Percentiles rank a stretch among this genome's conserved stretches.
These are phyloP conservation scores for Drosophila testacea DNA, from an alignment of 2,888 invertebrate genomes.

Conservation along the genomic window DNA sequence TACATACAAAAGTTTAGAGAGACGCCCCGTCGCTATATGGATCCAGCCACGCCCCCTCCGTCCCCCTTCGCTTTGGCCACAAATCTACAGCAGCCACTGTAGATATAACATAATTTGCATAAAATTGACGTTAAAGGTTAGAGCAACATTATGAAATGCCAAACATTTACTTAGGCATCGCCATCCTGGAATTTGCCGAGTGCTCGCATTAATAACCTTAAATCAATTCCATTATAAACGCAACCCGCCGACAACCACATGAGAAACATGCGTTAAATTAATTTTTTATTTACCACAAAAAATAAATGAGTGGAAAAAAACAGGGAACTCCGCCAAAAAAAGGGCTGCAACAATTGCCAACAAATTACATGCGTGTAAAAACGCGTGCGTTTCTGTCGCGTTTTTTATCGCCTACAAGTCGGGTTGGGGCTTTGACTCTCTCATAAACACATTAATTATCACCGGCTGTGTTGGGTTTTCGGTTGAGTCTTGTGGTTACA, in stretches of 20 bases:
- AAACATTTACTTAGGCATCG: constrained; percentile 82
- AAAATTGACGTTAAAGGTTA: constrained; percentile 85
- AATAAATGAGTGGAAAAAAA: constrained; percentile 42
- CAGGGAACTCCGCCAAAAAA: constrained; percentile 39
- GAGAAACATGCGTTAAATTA: constrained; percentile 82
- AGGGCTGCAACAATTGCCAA: constrained; percentile 69
- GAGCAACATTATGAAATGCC: constrained; percentile 76
- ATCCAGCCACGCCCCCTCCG: constrained; percentile 58
- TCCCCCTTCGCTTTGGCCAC: constrained; percentile 21
- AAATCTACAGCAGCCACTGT: constrained; percentile 45
- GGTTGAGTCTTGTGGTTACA: constrained; percentile 2
- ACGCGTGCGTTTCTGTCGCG: constrained; percentile 39
- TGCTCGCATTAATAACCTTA: constrained; percentile 80
- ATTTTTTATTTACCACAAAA: constrained; percentile 75
- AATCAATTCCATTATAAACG: constrained; percentile 79
- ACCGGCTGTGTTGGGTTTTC: constrained; percentile 44
- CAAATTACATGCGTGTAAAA: constrained; percentile 77
- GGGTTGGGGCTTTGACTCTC: constrained; percentile 13
- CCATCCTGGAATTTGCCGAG: constrained; percentile 39
- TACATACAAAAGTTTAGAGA: constrained; percentile 48
- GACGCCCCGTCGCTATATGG: constrained; percentile 74
- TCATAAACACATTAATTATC: constrained; percentile 76
- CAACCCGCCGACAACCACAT: constrained; percentile 31
- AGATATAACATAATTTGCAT: constrained; percentile 84
- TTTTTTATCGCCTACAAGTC: constrained; percentile 19